A percentile compares a stretch with the other conserved stretches of the same genome.
Conservation (phyloP, 1,140 invertebrate species). For the Brachionus rubens region DNA sequence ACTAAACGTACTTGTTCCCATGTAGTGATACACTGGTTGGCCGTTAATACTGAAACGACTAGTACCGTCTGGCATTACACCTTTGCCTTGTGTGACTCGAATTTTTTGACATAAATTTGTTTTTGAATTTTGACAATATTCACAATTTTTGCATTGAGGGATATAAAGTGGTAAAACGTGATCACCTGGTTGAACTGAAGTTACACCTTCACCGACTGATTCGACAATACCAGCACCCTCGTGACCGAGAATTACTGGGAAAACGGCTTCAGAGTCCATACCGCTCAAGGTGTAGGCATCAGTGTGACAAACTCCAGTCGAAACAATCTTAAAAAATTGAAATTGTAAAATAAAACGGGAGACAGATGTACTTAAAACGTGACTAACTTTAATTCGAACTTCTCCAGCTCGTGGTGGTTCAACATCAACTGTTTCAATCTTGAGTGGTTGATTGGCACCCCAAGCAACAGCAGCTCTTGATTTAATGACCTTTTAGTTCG, state of each 20-base stretch:
- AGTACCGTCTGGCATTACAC: constrained; percentile 92
- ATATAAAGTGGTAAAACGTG: constrained; percentile 93
- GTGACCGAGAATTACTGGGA: constrained; percentile 76
- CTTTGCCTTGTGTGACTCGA: constrained; percentile 68
- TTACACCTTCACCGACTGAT: constrained; percentile 88
- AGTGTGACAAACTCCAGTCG: constrained; percentile 91
- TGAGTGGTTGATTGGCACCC: constrained; percentile 69
- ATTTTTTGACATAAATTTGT: constrained; percentile 90
- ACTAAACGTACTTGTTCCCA: constrained; percentile 95
- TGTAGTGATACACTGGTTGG: constrained; percentile 84
- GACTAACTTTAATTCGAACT: constrained; percentile 61
- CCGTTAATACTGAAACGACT: constrained; percentile 81
- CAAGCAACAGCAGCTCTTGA: constrained; percentile 61
- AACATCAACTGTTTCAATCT: constrained; percentile 85
- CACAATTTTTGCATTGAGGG: constrained; percentile 91
- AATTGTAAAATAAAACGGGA: constrained; percentile 55
- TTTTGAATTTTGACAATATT: constrained; percentile 89
- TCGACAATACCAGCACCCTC: constrained; percentile 88
- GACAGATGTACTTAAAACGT: no score
- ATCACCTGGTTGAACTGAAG: constrained; percentile 79
- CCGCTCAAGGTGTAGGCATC: constrained; percentile 90
- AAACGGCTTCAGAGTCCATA: constrained; percentile 85
- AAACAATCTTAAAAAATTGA: neutral
- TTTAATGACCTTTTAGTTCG: constrained; percentile 49
- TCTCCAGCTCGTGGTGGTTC: constrained; percentile 80